These are phyloP conservation scores for Uloborus diversus DNA, from an alignment of 1,140 invertebrate species.

Conservation along the genomic window DNA sequence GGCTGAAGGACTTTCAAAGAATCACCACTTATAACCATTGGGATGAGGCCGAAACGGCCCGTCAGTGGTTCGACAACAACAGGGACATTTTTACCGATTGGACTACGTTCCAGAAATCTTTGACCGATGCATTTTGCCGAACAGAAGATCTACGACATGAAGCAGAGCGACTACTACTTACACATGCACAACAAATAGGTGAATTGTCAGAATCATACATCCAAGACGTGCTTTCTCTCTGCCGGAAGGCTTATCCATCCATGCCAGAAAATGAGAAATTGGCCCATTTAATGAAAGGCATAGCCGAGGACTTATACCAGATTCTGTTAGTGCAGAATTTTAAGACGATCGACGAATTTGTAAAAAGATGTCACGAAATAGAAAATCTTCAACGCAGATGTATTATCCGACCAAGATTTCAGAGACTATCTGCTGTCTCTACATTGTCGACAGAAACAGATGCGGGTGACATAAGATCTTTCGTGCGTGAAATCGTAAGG, in stretches of 20 bases:
- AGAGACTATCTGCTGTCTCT: background rate
- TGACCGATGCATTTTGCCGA: background rate
- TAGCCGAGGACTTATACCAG: background rate
- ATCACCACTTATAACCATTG: background rate
- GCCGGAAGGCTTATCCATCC: background rate
- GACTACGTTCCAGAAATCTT: background rate
- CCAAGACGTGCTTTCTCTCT: slow-evolving; percentile 5
- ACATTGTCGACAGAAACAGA: background rate
- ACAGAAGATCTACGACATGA: background rate
- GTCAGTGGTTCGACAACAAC: background rate
- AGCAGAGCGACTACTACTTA: background rate
- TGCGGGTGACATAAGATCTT: background rate
- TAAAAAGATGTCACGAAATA: background rate
- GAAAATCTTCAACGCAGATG: background rate
- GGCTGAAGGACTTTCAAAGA: background rate
- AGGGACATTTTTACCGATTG: background rate
- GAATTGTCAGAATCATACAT: slow-evolving; percentile 3
- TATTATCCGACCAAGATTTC: background rate
- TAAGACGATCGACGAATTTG: background rate
- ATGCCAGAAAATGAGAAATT: slow-evolving; percentile 13
- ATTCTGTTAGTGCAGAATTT: background rate
- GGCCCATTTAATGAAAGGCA: slow-evolving; percentile 6
- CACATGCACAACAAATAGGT: background rate
- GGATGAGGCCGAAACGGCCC: background rate
- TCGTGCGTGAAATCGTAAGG: background rate